Evolutionary conservation across 2,888 invertebrate species (phyloP).

Genomic region (Pandemis heparana): DNA sequence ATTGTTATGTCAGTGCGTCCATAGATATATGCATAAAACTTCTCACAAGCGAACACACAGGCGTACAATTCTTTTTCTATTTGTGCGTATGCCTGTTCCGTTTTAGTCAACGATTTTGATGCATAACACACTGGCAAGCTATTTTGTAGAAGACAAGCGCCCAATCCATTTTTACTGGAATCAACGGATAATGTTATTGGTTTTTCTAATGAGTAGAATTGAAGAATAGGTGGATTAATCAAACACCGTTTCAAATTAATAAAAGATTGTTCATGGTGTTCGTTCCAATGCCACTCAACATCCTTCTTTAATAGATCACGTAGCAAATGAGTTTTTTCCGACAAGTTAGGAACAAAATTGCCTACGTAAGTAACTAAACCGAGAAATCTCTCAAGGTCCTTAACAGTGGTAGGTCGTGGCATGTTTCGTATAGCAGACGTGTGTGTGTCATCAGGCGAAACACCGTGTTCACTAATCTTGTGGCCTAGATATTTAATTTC

Average conservation of each 20-base stretch:
- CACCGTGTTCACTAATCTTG: conserved; percentile 42
- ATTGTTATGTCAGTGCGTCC: conserved; percentile 36
- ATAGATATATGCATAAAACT: conserved; percentile 44
- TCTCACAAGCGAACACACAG: conserved; percentile 40
- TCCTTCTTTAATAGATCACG: too few relatives aligned
- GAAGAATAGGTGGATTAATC: conserved; percentile 26
- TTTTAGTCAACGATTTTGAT: conserved; percentile 42
- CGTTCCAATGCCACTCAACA: too few relatives aligned
- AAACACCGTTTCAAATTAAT: neutral
- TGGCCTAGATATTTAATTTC: conserved; percentile 48
- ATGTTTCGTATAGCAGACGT: neutral
- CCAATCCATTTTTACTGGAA: conserved; percentile 47
- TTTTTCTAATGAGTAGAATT: conserved; percentile 45
- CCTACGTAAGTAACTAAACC: too few relatives aligned
- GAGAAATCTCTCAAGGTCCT: too few relatives aligned
- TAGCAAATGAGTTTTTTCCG: too few relatives aligned
- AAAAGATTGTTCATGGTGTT: too few relatives aligned
- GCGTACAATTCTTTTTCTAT: neutral
- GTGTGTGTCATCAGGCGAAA: conserved; percentile 1
- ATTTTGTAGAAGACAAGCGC: conserved; percentile 47
- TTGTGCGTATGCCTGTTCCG: conserved; percentile 12
- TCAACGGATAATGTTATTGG: conserved; percentile 43
- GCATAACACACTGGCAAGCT: conserved; percentile 47
- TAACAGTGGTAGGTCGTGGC: neutral
- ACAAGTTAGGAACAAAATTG: too few relatives aligned